phyloP scores from a whole-genome alignment of 2,113 vertebrate genomes.

The Chionodraco myersi region DNA sequence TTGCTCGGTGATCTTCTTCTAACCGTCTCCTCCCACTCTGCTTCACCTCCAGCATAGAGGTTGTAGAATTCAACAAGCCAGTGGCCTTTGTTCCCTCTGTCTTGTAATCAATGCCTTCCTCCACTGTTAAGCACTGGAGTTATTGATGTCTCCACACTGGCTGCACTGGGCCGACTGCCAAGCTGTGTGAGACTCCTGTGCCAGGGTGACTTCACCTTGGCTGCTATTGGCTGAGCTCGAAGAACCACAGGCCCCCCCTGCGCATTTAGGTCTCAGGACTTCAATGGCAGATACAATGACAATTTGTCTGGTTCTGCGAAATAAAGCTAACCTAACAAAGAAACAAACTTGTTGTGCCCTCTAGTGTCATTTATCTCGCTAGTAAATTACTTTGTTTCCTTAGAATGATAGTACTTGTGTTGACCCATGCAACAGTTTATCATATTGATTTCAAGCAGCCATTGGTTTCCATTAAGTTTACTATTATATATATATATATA shows the following conservation, averaged over 20 bases:
- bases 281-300: conserved; percentile 44
- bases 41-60: conserved; percentile 67
- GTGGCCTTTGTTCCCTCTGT: conserved; percentile 67
- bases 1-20: conserved; percentile 57
- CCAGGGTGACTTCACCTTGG: conserved; percentile 76
- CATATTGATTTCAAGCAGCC: background rate
- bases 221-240: conserved; percentile 65
- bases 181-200: conserved; percentile 63
- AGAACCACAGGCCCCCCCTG: conserved; percentile 27
- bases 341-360: background rate
- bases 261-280: conserved; percentile 42
- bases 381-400: too few species aligned
- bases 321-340: conserved; percentile 20
- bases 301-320: conserved; percentile 34
- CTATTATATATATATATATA: background rate
- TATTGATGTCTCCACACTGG: conserved; percentile 76
- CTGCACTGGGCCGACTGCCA: conserved; percentile 75
- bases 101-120: conserved; percentile 74
- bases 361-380: background rate
- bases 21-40: conserved; percentile 38
- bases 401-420: too few species aligned
- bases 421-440: too few species aligned
- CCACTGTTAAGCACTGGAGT: conserved; percentile 65
- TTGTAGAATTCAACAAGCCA: conserved; percentile 50
- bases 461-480: background rate